Percentiles rank a stretch among this genome's conserved stretches.
These are phyloP conservation scores for Chymomyza caudatula DNA, from an alignment of 2,888 invertebrate genomes.

Conservation along the genomic window DNA sequence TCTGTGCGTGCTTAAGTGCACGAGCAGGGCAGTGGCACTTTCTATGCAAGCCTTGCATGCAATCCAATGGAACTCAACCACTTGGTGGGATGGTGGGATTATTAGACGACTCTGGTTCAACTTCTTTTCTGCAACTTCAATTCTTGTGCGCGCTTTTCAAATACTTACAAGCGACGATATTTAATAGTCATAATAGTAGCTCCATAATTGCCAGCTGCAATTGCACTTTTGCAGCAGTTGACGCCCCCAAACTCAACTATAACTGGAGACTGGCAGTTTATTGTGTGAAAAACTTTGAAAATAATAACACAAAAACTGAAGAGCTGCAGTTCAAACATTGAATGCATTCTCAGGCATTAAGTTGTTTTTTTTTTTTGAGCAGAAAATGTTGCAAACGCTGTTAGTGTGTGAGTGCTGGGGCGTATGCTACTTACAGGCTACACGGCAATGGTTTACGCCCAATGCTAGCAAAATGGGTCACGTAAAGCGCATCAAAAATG, in stretches of 20 bases:
- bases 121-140: slow-evolving; percentile 9
- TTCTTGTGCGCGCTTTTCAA: slow-evolving; percentile 60
- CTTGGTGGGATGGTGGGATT: slow-evolving; percentile 21
- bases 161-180: slow-evolving; percentile 40
- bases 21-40: slow-evolving; percentile 38
- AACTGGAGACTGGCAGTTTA: slow-evolving; percentile 26
- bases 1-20: slow-evolving; percentile 46
- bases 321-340: slow-evolving; percentile 54
- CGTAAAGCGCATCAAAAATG: slow-evolving; percentile 55
- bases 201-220: slow-evolving; percentile 22
- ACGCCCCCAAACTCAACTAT: slow-evolving; percentile 5
- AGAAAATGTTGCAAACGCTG: not conserved
- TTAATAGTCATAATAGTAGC: slow-evolving; percentile 59
- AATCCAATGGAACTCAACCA: slow-evolving; percentile 33
- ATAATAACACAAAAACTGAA: slow-evolving; percentile 36
- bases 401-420: slow-evolving; percentile 42
- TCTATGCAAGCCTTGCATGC: slow-evolving; percentile 66
- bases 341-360: slow-evolving; percentile 64
- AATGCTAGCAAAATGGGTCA: slow-evolving; percentile 55
- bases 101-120: not conserved
- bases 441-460: not conserved
- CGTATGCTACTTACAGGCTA: slow-evolving; percentile 21
- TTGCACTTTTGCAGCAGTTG: slow-evolving; percentile 26
- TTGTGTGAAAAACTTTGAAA: slow-evolving; percentile 48
- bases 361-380: slow-evolving; percentile 14